A percentile compares a stretch with the other conserved stretches of the same genome.
phyloP scores from a whole-genome alignment of 2,797 vertebrate species.

The Enteromius radiatus region DNA sequence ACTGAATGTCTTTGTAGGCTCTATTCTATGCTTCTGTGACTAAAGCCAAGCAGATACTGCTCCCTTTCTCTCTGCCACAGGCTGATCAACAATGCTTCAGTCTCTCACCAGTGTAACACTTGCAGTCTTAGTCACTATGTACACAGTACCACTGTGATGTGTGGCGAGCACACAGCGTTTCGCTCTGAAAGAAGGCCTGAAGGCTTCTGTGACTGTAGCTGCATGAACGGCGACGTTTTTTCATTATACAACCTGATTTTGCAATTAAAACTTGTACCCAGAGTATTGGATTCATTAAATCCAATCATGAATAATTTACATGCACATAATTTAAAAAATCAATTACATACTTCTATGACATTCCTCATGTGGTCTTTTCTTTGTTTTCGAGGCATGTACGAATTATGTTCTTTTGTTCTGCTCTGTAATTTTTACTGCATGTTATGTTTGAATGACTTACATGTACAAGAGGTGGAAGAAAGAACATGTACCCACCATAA shows the following conservation, averaged over 20 bases:
- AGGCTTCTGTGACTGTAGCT: constrained; percentile 35
- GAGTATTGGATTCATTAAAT: constrained; percentile 45
- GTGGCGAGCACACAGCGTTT: not conserved
- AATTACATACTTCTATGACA: constrained; percentile 17
- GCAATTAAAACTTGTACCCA: constrained; percentile 42
- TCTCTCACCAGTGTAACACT: constrained; percentile 26
- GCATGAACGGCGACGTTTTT: constrained; percentile 15
- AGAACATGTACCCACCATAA: not conserved
- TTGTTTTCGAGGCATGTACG: not conserved
- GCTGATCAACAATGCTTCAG: constrained; percentile 24
- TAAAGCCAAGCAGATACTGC: constrained; percentile 32
- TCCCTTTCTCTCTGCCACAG: constrained; percentile 25
- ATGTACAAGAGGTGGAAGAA: not conserved
- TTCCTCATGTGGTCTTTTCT: constrained; percentile 13
- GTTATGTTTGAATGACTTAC: not conserved
- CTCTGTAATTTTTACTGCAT: constrained; percentile 16
- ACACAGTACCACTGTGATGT: constrained; percentile 27
- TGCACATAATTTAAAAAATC: constrained; percentile 22
- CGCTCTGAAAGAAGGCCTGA: constrained; percentile 11
- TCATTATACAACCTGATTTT: constrained; percentile 46
- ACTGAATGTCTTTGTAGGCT: constrained; percentile 51
- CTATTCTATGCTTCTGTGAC: constrained; percentile 34
- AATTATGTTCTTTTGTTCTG: constrained; percentile 31
- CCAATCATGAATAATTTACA: constrained; percentile 44
- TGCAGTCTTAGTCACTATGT: constrained; percentile 1